Conservation (phyloP, 2,797 vertebrate species). For the Spheniscus humboldti region DNA sequence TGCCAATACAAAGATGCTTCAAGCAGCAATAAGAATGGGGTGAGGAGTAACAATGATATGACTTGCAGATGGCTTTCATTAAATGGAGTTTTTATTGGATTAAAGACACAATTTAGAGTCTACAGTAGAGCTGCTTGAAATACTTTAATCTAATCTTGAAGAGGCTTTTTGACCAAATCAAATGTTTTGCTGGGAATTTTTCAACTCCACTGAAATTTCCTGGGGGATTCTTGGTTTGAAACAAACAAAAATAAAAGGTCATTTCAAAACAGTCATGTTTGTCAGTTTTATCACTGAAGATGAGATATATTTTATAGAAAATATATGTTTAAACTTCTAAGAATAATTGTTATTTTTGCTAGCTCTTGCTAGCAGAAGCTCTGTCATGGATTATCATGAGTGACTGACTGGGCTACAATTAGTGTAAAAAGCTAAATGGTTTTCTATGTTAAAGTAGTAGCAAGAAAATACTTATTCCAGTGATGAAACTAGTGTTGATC, state of each 20-base stretch:
- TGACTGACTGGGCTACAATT: background rate
- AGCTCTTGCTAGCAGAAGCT: background rate
- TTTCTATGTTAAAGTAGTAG: background rate
- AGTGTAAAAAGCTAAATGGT: background rate
- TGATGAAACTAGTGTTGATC: background rate
- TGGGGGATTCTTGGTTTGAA: background rate
- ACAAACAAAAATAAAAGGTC: background rate
- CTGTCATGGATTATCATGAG: background rate
- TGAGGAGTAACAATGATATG: background rate
- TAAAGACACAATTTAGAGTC: background rate
- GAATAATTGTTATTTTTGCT: background rate
- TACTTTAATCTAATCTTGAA: slow-evolving; percentile 45
- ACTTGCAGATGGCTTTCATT: slow-evolving; percentile 48
- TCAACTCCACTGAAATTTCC: slow-evolving; percentile 6
- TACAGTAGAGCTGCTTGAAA: slow-evolving; percentile 20
- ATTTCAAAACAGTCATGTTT: background rate
- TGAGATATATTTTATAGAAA: background rate
- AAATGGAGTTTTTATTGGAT: slow-evolving; percentile 35
- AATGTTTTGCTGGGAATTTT: slow-evolving; percentile 35
- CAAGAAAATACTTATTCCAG: background rate
- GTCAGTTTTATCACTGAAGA: background rate
- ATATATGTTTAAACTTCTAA: background rate
- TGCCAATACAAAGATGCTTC: background rate
- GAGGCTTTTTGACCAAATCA: slow-evolving; percentile 37
- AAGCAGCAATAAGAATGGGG: background rate